These are phyloP conservation scores for Xerus inauris DNA, from an alignment of 2,113 vertebrate species.

Conservation along the genomic window DNA sequence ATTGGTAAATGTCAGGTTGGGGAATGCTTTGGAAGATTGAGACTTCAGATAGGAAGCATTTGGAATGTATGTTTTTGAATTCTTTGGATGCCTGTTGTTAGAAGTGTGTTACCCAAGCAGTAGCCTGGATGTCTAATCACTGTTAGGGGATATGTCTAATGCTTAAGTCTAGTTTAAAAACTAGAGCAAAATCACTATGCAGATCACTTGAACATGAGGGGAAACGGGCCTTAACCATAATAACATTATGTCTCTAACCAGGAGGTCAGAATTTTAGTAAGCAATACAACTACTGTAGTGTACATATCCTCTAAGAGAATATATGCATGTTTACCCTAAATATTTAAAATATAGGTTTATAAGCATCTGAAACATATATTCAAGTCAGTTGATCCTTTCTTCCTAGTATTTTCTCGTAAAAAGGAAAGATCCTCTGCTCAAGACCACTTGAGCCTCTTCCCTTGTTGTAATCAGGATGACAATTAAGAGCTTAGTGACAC, in stretches of 20 bases:
- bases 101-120: neutral
- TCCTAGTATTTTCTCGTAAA: slow-evolving; percentile 37
- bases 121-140: neutral
- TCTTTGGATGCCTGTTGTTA: neutral
- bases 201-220: neutral
- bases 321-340: neutral
- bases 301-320: neutral
- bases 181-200: neutral
- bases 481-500: neutral
- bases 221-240: neutral
- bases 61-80: neutral
- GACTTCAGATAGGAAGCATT: neutral
- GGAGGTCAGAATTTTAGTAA: neutral
- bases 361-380: neutral
- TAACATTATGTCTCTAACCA: neutral
- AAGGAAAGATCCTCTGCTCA: neutral
- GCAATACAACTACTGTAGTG: neutral
- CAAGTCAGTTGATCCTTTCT: neutral
- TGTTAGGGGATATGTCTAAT: neutral
- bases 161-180: neutral
- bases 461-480: neutral
- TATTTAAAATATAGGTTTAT: slow-evolving; percentile 12
- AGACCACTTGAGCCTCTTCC: neutral
- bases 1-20: neutral
- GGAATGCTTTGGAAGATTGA: neutral